Evolutionary conservation across 1,140 invertebrate species (phyloP).

Genomic region (Drosophila navojoa): DNA sequence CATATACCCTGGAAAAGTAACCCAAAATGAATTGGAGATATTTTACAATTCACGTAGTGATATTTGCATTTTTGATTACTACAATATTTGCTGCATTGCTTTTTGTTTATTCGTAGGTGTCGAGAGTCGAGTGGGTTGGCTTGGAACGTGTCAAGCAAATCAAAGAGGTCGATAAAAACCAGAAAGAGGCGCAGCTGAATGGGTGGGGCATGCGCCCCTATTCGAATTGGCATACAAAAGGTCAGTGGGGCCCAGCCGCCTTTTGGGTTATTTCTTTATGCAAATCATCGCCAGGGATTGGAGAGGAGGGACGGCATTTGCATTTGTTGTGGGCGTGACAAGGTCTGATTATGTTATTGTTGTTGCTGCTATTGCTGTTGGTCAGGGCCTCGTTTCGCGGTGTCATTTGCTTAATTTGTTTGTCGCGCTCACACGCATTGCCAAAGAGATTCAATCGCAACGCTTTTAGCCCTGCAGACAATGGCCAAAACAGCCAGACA

Average conservation of each 20-base stretch:
- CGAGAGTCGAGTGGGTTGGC: background rate
- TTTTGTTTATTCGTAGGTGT: conserved; percentile 48
- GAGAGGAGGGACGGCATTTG: background rate
- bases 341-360: conserved; percentile 58
- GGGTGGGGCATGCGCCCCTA: conserved; percentile 8
- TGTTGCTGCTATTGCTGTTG: background rate
- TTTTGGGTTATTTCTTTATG: conserved; percentile 61
- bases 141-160: conserved; percentile 67
- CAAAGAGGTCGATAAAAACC: conserved; percentile 44
- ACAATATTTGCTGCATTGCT: conserved; percentile 68
- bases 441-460: conserved; percentile 50
- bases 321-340: conserved; percentile 54
- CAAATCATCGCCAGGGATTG: conserved; percentile 50
- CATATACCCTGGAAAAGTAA: background rate
- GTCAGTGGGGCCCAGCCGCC: conserved; percentile 41
- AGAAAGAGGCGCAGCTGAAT: background rate
- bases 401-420: conserved; percentile 59
- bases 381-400: conserved; percentile 20
- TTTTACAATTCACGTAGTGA: conserved; percentile 70
- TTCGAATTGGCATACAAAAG: conserved; percentile 45
- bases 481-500: conserved; percentile 23
- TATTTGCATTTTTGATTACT: conserved; percentile 79
- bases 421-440: conserved; percentile 19
- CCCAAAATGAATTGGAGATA: background rate
- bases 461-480: conserved; percentile 19